A percentile compares a stretch with the other conserved stretches of the same genome.
Conservation (phyloP, 1,140 invertebrate species). For the Diplogasteroides magnus region DNA sequence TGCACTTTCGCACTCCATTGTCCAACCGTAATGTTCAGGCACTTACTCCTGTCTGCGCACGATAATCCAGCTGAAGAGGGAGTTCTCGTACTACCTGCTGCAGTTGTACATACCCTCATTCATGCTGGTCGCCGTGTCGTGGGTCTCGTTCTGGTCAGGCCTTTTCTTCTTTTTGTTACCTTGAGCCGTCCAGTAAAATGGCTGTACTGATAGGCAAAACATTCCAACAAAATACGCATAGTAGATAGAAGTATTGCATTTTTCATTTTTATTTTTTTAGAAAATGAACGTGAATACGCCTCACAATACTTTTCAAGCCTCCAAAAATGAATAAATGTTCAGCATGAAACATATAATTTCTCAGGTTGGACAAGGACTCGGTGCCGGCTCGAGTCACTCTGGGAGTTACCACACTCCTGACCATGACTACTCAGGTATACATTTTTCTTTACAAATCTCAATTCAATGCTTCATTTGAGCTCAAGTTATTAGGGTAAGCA, state of each 20-base stretch:
- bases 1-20: too few relatives aligned
- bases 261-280: too few relatives aligned
- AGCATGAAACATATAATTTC: slow-evolving; percentile 38
- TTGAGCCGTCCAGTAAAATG: too few relatives aligned
- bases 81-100: slow-evolving; percentile 59
- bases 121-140: slow-evolving; percentile 80
- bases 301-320: too few relatives aligned
- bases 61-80: slow-evolving; percentile 55
- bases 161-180: too few relatives aligned
- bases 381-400: slow-evolving; percentile 79
- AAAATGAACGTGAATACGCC: too few relatives aligned
- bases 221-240: too few relatives aligned
- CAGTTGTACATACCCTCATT: slow-evolving; percentile 58
- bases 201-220: too few relatives aligned
- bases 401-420: slow-evolving; percentile 80
- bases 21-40: too few relatives aligned
- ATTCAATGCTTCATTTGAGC: too few relatives aligned
- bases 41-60: slow-evolving; percentile 51
- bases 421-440: slow-evolving; percentile 74
- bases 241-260: too few relatives aligned
- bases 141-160: slow-evolving; percentile 84
- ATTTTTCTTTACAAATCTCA: too few relatives aligned
- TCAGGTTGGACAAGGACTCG: slow-evolving; percentile 82
- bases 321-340: neutral
- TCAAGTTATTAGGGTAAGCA: neutral